A percentile compares a stretch with the other conserved stretches of the same genome.
Evolutionary conservation across 2,888 invertebrate species (phyloP).

Genomic region (Plagiodera versicolora): DNA sequence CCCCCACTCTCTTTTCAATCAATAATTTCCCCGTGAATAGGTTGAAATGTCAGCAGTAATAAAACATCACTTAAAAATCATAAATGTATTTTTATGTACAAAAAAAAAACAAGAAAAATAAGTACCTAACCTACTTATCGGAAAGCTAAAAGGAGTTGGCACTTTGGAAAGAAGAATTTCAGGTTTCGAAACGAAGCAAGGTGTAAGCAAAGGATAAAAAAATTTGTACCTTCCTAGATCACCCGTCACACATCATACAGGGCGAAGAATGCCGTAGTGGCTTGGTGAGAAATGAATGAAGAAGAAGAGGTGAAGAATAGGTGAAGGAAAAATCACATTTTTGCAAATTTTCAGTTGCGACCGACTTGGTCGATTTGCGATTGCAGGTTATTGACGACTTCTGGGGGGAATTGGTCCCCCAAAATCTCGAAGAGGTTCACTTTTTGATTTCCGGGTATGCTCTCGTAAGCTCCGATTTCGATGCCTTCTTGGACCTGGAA

Average conservation of each 20-base stretch:
- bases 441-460: constrained; percentile 81
- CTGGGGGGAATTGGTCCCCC: constrained; percentile 82
- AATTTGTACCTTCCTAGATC: too few relatives aligned
- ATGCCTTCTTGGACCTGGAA: constrained; percentile 76
- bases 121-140: constrained; percentile 4
- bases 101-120: constrained; percentile 20
- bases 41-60: not conserved
- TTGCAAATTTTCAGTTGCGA: constrained; percentile 56
- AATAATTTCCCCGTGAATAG: too few relatives aligned
- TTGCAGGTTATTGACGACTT: constrained; percentile 86
- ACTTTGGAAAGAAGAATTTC: constrained; percentile 27
- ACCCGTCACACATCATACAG: too few relatives aligned
- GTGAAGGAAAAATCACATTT: constrained; percentile 6
- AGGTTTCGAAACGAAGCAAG: constrained; percentile 14
- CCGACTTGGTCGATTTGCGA: constrained; percentile 84
- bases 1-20: too few relatives aligned
- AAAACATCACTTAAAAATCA: constrained; percentile 11
- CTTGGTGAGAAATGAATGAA: not conserved
- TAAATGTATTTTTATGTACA: constrained; percentile 23
- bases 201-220: not conserved
- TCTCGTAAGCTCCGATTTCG: constrained; percentile 82
- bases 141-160: constrained; percentile 19
- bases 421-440: constrained; percentile 83
- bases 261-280: too few relatives aligned
- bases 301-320: not conserved